Evolutionary conservation across 2,113 vertebrate genomes (phyloP).

Genomic region (Columba janthina): DNA sequence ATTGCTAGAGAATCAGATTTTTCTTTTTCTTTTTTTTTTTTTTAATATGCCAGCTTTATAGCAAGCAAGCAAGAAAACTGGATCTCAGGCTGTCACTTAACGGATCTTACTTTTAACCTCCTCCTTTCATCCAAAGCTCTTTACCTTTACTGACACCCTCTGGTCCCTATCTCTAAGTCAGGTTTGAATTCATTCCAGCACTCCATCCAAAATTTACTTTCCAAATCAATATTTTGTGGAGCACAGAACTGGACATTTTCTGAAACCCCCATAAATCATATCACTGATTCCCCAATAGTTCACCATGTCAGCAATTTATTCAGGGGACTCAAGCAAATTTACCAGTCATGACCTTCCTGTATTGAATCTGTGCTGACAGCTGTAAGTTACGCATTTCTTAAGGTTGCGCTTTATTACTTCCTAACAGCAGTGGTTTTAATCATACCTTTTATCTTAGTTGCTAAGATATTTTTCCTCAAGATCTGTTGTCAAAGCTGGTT

Average conservation of each 20-base stretch:
- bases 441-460: neutral
- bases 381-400: neutral
- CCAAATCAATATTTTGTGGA: constrained; percentile 29
- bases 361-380: neutral
- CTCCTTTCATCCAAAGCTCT: constrained; percentile 17
- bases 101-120: constrained; percentile 15
- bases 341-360: constrained; percentile 13
- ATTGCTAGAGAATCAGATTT: neutral
- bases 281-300: constrained; percentile 10
- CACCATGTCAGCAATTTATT: constrained; percentile 38
- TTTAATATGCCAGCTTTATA: neutral
- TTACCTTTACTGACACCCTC: constrained; percentile 75
- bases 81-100: neutral
- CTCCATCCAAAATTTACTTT: constrained; percentile 39
- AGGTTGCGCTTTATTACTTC: neutral
- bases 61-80: neutral
- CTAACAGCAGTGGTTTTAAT: neutral
- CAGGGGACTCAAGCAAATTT: constrained; percentile 26
- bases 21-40: neutral
- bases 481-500: neutral
- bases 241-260: constrained; percentile 29
- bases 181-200: constrained; percentile 14
- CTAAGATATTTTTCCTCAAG: neutral
- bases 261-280: constrained; percentile 45
- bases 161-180: constrained; percentile 48